Base-by-base conservation (phyloP, 2,797 vertebrate genomes). In the Gymnopithys bicolor region DNA sequence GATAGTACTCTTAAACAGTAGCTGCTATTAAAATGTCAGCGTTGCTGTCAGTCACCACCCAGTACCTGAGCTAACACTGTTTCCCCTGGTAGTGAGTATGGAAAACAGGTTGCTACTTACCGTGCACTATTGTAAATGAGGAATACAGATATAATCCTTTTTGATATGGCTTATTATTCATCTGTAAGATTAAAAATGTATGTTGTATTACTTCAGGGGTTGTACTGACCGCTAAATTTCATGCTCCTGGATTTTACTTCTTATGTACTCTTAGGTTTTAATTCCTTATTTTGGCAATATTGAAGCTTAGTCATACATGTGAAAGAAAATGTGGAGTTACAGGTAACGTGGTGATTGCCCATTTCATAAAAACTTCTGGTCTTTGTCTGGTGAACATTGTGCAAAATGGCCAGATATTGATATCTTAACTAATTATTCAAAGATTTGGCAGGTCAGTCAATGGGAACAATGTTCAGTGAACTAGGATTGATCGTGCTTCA, bases 401-500 rank as follows among this genome's bases (percentile, higher is more conserved):
- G 43, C 88, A 94, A 85, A 96, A 94, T 94, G 85, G 79, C 79
- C 77, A 91, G 82, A 56, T 95, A 84, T 69, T 85, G 83, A 43
- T 62, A 95, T 93, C 88, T 96, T 85, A 89, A 95, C 95, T 97
- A 96, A 97, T 97, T 97, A 97, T 93, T 97, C 96, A 96, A 93
- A 74, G 52, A 82, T 95, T 95, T 97, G 97, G 93, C 96, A 94
- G 93, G 37, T 96, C 92, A 95, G 84, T 97, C 96, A 85, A 93
- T 96, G 67, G 93, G 93, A 97, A 96, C 5, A 13, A 95, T 82
- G 87, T 95, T 96, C 81, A 93, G 84, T 93, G 46, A 22, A 77
- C 95, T 94, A 60, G 96, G 97, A 98, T 94, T 96, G 97, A 98
- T 97, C 97, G 95, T 77, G 97, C 93, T 97, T 97, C 96, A 95